Base-by-base conservation (phyloP, 2,113 vertebrate species). In the Poicephalus gulielmi region DNA sequence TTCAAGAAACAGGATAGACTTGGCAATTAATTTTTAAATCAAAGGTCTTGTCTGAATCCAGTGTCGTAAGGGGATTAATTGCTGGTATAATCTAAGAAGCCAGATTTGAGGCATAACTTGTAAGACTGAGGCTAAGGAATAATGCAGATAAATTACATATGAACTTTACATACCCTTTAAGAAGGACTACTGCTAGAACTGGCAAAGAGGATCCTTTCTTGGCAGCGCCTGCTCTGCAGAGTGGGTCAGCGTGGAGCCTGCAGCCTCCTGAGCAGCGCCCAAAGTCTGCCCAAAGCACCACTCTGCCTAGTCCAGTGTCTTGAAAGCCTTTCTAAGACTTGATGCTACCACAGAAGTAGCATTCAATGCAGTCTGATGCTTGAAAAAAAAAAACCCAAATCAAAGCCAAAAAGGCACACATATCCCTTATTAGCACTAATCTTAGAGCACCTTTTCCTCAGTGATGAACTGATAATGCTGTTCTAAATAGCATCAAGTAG, bases 331-430 rank as follows among this genome's bases (percentile, higher is more conserved):
- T 52, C 28, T 74, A 33, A 81, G 37, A 63, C 24, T 50, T 75
- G 13, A 86, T 68, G 35, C 43, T 70, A 14, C 74, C 13, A 46
- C 12, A 44, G 37, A 49, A 89, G n/a, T n/a, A n/a, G n/a, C n/a
- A n/a, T 79, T 14, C 41, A 82, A 17, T 27, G 12, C 25, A n/a
- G 5, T 79, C 2, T 1, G 50, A 57, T 70, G n/a, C 39, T 86
- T 37, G 71, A 77, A 76, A 94, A 75, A 25, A 52, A 74, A 84
- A 84, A n/a, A 0, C 0, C 2, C 10, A 1, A 17, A 35, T 8
- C 1, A 64, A 68, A 84, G 3, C 28, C 44, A 60, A 46, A 59
- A 59, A 49, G 41, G 27, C 9, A 7, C 0, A 0, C 6, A 13
- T 27, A 11, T 64, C 5, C 13, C 23, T 76, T 80, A 27, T 50